Conservation (phyloP, 2,888 invertebrate genomes). For the Artemia sp. region DNA sequence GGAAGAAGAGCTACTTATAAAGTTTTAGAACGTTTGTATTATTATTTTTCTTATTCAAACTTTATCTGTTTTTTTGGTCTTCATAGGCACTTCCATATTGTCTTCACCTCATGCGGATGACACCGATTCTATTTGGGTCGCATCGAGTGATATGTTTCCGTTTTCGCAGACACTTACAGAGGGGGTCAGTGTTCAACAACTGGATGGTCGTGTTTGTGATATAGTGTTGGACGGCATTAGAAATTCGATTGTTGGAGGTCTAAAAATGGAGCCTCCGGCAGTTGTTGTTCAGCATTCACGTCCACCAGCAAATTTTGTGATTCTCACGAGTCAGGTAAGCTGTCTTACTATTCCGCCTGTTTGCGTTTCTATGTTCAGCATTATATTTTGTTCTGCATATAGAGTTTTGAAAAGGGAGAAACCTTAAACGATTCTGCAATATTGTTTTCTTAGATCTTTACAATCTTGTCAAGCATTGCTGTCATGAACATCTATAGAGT, state of each 20-base stretch:
- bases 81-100: conserved; percentile 48
- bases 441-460: too few species aligned
- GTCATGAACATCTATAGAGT: too few species aligned
- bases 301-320: conserved; percentile 55
- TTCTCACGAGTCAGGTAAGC: conserved; percentile 60
- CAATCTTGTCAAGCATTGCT: too few species aligned
- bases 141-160: conserved; percentile 55
- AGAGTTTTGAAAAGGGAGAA: too few species aligned
- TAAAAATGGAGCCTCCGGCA: conserved; percentile 41
- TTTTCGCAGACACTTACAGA: conserved; percentile 47
- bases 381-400: too few species aligned
- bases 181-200: conserved; percentile 53
- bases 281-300: conserved; percentile 53
- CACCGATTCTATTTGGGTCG: conserved; percentile 56
- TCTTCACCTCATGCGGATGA: conserved; percentile 49
- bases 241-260: conserved; percentile 22
- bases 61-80: conserved; percentile 22
- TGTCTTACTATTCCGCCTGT: too few species aligned
- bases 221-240: conserved; percentile 44
- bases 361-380: too few species aligned
- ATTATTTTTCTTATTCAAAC: conserved; percentile 8
- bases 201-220: conserved; percentile 80
- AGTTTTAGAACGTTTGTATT: too few species aligned
- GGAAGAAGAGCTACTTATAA: too few species aligned
- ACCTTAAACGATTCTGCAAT: too few species aligned